phyloP scores from a whole-genome alignment of 2,888 invertebrate species.

The Troilus luridus region DNA sequence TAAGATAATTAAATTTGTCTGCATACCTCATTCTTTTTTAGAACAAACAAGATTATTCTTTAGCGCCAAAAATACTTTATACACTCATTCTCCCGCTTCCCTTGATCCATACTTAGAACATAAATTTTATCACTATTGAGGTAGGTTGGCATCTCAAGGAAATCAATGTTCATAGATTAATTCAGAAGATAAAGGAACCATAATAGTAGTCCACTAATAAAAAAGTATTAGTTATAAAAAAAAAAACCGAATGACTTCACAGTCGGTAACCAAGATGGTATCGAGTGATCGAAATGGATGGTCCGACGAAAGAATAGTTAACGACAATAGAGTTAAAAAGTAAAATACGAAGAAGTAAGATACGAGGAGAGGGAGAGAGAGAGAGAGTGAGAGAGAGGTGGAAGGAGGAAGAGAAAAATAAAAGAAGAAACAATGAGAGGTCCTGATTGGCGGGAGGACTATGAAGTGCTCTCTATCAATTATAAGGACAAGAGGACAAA shows the following conservation, averaged over 20 bases:
- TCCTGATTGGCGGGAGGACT: conserved; percentile 37
- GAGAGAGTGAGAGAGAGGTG: neutral
- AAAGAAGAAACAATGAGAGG: conserved; percentile 50
- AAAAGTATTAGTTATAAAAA: neutral
- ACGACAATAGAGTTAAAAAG: conserved; percentile 39
- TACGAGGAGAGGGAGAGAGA: neutral
- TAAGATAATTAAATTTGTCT: no score
- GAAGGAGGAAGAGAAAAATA: conserved; percentile 7
- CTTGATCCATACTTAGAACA: no score
- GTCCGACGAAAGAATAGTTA: conserved; percentile 37
- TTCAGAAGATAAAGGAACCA: neutral
- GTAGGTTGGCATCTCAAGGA: neutral
- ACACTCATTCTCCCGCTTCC: no score
- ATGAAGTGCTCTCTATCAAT: conserved; percentile 51
- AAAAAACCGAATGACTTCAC: neutral
- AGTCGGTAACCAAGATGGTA: conserved; percentile 12
- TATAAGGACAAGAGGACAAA: conserved; percentile 49
- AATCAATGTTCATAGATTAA: neutral
- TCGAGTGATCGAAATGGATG: conserved; percentile 18
- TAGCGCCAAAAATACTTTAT: no score
- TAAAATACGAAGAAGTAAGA: conserved; percentile 32
- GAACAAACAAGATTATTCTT: no score
- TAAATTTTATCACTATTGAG: neutral
- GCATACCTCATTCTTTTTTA: no score
- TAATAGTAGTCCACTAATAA: neutral